Evolutionary conservation across 2,797 vertebrate genomes (phyloP).

Genomic region (Falco peregrinus): DNA sequence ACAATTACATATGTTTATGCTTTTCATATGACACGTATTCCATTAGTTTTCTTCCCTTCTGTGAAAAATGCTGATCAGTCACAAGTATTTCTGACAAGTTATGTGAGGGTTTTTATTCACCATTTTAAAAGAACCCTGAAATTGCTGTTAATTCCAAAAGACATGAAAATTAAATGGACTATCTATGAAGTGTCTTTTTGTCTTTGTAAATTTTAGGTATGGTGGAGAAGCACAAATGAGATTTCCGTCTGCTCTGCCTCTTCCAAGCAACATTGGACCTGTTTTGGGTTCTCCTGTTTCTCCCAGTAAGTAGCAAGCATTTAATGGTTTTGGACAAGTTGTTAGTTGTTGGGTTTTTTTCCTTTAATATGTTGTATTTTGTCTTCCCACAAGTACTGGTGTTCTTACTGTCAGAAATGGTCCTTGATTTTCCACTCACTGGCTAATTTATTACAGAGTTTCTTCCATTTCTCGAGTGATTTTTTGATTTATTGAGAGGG

Average conservation of each 20-base stretch:
- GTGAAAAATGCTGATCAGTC: neutral
- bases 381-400: neutral
- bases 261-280: conserved; percentile 87
- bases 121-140: neutral
- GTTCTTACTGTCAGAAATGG: neutral
- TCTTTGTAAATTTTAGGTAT: conserved; percentile 79
- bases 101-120: neutral
- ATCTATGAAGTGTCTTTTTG: neutral
- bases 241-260: conserved; percentile 84
- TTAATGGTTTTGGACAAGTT: neutral
- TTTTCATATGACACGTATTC: neutral
- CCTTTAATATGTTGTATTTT: neutral
- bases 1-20: neutral
- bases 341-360: neutral
- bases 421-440: neutral
- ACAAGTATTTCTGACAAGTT: neutral
- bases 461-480: neutral
- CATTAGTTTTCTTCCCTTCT: neutral
- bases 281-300: conserved; percentile 85
- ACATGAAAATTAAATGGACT: neutral
- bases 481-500: neutral
- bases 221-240: conserved; percentile 98
- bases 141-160: neutral
- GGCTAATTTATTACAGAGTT: neutral
- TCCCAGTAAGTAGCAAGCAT: conserved; percentile 68